These are phyloP conservation scores for Dendrolimus kikuchii DNA, from an alignment of 1,140 invertebrate genomes.

Conservation along the genomic window DNA sequence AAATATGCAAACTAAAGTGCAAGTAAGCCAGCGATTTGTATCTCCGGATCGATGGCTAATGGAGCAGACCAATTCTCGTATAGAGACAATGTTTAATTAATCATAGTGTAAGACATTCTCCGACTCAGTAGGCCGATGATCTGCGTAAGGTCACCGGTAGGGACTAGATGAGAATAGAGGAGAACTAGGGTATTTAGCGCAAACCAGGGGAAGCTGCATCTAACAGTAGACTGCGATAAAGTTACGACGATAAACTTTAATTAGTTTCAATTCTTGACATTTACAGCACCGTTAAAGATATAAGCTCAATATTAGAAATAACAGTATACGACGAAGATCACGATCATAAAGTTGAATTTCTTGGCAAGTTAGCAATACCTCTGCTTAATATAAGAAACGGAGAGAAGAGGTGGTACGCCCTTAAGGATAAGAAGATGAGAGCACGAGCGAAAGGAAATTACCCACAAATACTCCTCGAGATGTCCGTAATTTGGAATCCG, in stretches of 20 bases:
- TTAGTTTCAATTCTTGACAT: background rate
- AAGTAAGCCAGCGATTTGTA: too few species aligned
- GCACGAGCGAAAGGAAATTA: conserved; percentile 90
- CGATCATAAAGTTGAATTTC: conserved; percentile 98
- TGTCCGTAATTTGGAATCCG: conserved; percentile 94
- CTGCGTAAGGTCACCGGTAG: too few species aligned
- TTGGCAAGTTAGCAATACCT: conserved; percentile 95
- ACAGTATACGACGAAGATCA: conserved; percentile 99
- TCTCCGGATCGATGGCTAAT: too few species aligned
- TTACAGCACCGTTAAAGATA: conserved; percentile 95
- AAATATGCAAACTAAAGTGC: too few species aligned
- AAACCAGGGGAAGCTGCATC: too few species aligned
- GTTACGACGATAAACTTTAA: background rate
- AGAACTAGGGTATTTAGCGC: too few species aligned
- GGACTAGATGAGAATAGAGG: too few species aligned
- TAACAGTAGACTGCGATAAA: background rate
- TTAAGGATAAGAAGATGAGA: conserved; percentile 97
- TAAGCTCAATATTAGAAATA: conserved; percentile 96
- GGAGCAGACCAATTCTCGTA: too few species aligned
- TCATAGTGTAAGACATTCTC: too few species aligned
- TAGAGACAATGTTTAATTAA: too few species aligned
- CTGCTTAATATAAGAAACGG: conserved; percentile 90
- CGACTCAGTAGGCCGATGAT: too few species aligned
- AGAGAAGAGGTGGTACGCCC: conserved; percentile 94
- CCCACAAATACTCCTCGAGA: conserved; percentile 93